Conservation (phyloP, 2,888 invertebrate genomes). For the Drosophila melanosoma region DNA sequence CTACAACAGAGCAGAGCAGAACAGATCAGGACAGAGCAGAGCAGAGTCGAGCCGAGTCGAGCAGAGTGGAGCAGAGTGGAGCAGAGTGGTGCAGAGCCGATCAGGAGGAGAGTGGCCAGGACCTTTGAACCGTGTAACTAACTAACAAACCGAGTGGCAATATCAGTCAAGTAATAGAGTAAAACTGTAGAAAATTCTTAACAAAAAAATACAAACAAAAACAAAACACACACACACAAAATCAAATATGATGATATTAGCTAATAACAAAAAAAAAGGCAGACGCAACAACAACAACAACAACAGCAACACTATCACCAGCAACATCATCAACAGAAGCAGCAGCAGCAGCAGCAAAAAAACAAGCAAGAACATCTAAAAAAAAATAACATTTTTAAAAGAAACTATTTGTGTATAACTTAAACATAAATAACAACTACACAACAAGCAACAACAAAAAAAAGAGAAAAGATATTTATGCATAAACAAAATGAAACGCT, state of each 20-base stretch:
- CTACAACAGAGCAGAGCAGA: slow-evolving; percentile 41
- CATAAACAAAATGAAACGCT: slow-evolving; percentile 75
- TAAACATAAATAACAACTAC: slow-evolving; percentile 51
- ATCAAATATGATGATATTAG: slow-evolving; percentile 66
- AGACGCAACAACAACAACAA: slow-evolving; percentile 41
- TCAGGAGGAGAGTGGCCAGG: slow-evolving; percentile 19
- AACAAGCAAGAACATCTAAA: slow-evolving; percentile 27
- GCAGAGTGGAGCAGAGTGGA: slow-evolving; percentile 4
- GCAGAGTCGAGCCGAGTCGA: no score
- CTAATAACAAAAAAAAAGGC: slow-evolving; percentile 52
- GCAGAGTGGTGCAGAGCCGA: slow-evolving; percentile 25
- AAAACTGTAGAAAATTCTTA: slow-evolving; percentile 60
- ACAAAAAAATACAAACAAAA: neutral
- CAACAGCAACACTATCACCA: slow-evolving; percentile 40
- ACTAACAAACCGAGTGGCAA: slow-evolving; percentile 72
- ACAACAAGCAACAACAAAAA: slow-evolving; percentile 54
- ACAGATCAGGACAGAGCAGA: neutral
- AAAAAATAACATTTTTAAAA: slow-evolving; percentile 47
- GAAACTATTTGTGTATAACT: slow-evolving; percentile 79
- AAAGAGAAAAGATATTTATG: slow-evolving; percentile 75
- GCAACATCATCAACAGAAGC: slow-evolving; percentile 51
- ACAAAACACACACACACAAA: slow-evolving; percentile 22
- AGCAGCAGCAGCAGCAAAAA: slow-evolving; percentile 39
- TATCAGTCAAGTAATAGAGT: slow-evolving; percentile 79
- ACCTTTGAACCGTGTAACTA: slow-evolving; percentile 38